Evolutionary conservation across 1,140 invertebrate genomes (phyloP), one percentile per base, ranked within the genome.

Genomic region (Venturia canescens): DNA sequence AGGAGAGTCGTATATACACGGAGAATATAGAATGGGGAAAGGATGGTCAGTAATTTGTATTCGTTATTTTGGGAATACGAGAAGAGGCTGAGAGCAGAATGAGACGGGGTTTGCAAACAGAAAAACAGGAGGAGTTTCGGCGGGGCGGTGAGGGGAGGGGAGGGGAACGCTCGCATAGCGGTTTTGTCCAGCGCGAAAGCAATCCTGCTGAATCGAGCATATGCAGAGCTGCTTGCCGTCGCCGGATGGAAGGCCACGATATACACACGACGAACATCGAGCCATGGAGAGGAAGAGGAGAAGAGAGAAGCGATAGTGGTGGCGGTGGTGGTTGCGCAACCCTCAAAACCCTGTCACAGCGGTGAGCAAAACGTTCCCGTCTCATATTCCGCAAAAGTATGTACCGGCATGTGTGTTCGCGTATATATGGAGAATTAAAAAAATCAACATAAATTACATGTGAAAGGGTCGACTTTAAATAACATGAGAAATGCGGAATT

Each of bases 51-150:
- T 75, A 75, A 75, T 75, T 75, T 75, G 71, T 50, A 75, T 75
- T 75, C 71, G 71, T 75, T 57, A 75, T 31, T 75, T n/a, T 75
- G 48, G 27, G 71, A 75, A 75, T 75, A 75, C 71, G 71, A 75
- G 71, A 57, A 57, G 71, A 57, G 71, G 44, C 23, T 66, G 60
- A 23, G 60, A 27, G 38, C 7, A 44, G 38, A 11, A 44, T 44
- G 38, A 44, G 11, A 13, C 38, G 0, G 7, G 11, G 38, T 44
- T 44, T 44, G 13, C 38, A 44, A 44, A 44, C 38, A 44, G 38
- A 66, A 29, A 66, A 23, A 66, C 5, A 66, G 26, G 23, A 13
- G 0, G 23, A 26, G 60, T 11, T 44, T n/a, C n/a, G n/a, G 38
- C 7, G 38, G 38, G 11, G 11, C 5, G 23, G 18, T 18, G 4